A percentile compares a stretch with the other conserved stretches of the same genome.
phyloP scores from a whole-genome alignment of 2,888 invertebrate genomes.

The Protophormia terraenovae region DNA sequence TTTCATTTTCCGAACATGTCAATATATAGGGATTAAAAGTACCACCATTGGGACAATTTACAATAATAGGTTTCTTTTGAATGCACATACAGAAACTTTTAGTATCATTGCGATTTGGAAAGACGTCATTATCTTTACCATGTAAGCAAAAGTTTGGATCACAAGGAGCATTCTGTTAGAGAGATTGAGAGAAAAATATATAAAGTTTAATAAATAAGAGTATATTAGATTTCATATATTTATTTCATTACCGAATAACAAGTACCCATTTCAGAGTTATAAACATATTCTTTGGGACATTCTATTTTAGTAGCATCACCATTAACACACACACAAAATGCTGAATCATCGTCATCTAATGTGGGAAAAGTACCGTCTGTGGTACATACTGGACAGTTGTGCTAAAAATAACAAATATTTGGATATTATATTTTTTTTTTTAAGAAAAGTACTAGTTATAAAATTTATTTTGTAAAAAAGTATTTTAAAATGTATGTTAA shows the following conservation, averaged over 20 bases:
- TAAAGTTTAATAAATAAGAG: too few species aligned
- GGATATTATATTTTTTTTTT: neutral
- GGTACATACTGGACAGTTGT: constrained; percentile 70
- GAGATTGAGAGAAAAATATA: too few species aligned
- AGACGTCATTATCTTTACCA: constrained; percentile 63
- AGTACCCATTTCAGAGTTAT: neutral
- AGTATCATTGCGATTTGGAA: constrained; percentile 70
- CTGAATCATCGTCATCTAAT: constrained; percentile 57
- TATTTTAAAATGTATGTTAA: too few species aligned
- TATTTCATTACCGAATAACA: constrained; percentile 73
- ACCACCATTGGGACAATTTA: constrained; percentile 74
- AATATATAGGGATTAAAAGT: constrained; percentile 67
- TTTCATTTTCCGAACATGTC: constrained; percentile 42
- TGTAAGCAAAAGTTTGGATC: constrained; percentile 72
- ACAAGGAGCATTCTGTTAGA: constrained; percentile 73
- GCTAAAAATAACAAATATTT: constrained; percentile 52
- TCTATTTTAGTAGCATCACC: constrained; percentile 68
- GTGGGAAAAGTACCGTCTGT: constrained; percentile 64
- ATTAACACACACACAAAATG: constrained; percentile 72
- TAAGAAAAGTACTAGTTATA: too few species aligned
- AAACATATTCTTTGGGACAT: constrained; percentile 70
- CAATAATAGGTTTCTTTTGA: constrained; percentile 66
- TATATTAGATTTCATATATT: too few species aligned
- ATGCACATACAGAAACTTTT: constrained; percentile 76
- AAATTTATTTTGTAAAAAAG: too few species aligned